Evolutionary conservation across 2,888 invertebrate genomes (phyloP).

Genomic region (Acronicta alni): DNA sequence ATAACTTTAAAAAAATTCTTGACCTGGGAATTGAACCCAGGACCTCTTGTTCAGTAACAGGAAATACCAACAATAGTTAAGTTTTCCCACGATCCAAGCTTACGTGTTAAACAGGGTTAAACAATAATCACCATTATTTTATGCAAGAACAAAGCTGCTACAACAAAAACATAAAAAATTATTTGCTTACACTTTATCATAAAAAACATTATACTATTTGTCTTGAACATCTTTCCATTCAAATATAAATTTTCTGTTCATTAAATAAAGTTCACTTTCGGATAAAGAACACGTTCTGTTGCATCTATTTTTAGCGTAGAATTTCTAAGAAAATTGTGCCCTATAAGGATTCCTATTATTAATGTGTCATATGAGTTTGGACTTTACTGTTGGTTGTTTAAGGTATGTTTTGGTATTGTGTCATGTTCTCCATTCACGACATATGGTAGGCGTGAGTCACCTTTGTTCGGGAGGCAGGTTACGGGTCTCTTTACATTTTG

Average conservation of each 20-base stretch:
- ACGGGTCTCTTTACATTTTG: constrained; percentile 35
- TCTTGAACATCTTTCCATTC: neutral
- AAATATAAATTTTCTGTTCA: constrained; percentile 6
- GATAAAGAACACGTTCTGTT: neutral
- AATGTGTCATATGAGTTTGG: constrained; percentile 21
- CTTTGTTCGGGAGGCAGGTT: constrained; percentile 43
- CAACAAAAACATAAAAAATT: constrained; percentile 18
- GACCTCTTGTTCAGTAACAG: too few relatives aligned
- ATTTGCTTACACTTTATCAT: constrained; percentile 8
- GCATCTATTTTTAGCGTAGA: constrained; percentile 49
- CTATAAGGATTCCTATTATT: constrained; percentile 47
- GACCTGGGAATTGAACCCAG: too few relatives aligned
- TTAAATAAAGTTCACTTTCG: constrained; percentile 7
- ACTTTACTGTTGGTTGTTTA: constrained; percentile 9
- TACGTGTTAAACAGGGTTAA: constrained; percentile 6
- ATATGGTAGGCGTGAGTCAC: constrained; percentile 54
- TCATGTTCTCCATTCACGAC: constrained; percentile 37
- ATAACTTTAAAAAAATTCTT: neutral
- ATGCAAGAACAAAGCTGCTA: constrained; percentile 11
- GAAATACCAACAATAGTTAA: neutral
- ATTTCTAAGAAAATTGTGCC: constrained; percentile 53
- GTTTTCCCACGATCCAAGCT: neutral
- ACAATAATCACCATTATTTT: constrained; percentile 8
- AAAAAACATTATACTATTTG: constrained; percentile 15
- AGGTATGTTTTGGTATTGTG: constrained; percentile 24